Base-by-base conservation (phyloP, 1,140 invertebrate genomes). In the Limonius californicus region DNA sequence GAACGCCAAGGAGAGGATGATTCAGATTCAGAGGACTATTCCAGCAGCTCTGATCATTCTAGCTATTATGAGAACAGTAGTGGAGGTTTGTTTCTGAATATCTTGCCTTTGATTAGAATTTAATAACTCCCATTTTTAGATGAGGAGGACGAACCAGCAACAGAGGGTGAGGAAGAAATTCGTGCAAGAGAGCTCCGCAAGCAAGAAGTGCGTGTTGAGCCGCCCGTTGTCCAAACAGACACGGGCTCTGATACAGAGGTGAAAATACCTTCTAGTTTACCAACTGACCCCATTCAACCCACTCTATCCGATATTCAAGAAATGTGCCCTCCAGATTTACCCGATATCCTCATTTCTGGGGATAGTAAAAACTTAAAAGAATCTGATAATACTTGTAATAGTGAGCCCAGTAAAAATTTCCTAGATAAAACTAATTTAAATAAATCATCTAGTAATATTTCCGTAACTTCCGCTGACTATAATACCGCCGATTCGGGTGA, bases 201-300 rank as follows among this genome's bases (percentile, higher is more conserved):
- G 64, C 80, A 85, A 72, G 87, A 89, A 77, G 85, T 89, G 12
- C 83, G 83, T 66, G 76, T 88, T 30, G 80, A 87, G 72, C 83
- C 85, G 47, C 80, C 85, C 47, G 81, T 80, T 59, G 79, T 82
- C 32, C 82, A 86, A 66, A 85, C 87, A 45, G 87, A 89, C 62
- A 87, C 83, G 11, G 85, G 84, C 68, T 86, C 87, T 11, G 88
- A 90, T 77, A 90, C 88, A 65, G 88, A 90, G 87, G 88, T 90
- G 81, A 80, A 76, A 66, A 76, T 63, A 59, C 54, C 64, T 69
- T 65, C 62, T 69, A 65, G 54, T 65, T 65, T 58, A 59, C 30
- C 39, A 27, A 56, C 65, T 55, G 62, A 68, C 60, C 14, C 30
- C 27, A 18, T 50, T 11, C 45, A 18, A 19, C n/a, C 35, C n/a